A percentile compares a stretch with the other conserved stretches of the same genome.
Evolutionary conservation across 2,888 invertebrate genomes (phyloP).

Genomic region (Teleogryllus oceanicus): DNA sequence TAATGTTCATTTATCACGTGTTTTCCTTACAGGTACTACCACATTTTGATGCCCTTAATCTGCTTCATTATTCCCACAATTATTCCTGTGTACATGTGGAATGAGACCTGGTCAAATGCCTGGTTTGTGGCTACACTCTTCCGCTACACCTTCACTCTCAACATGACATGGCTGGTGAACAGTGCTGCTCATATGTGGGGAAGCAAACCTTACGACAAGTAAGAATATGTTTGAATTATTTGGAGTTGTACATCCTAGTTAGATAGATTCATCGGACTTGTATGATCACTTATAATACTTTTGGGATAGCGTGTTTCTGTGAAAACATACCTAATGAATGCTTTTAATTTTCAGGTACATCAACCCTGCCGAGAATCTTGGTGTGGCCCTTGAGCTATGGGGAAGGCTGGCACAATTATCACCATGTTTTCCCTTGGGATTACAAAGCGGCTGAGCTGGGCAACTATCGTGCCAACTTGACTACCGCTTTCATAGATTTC

Average conservation of each 20-base stretch:
- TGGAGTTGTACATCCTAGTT: neutral
- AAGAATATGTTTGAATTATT: constrained; percentile 42
- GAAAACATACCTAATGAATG: neutral
- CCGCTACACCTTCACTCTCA: constrained; percentile 74
- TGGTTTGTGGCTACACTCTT: constrained; percentile 68
- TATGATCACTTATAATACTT: too few species aligned
- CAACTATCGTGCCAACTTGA: constrained; percentile 61
- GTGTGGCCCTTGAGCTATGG: constrained; percentile 47
- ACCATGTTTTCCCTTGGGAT: constrained; percentile 74
- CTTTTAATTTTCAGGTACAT: constrained; percentile 35
- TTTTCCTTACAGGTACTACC: constrained; percentile 61
- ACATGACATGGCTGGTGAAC: constrained; percentile 88
- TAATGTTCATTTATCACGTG: neutral
- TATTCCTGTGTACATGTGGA: constrained; percentile 74
- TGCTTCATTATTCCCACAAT: constrained; percentile 76
- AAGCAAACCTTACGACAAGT: constrained; percentile 70
- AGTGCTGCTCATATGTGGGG: constrained; percentile 83
- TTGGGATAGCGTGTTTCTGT: too few species aligned
- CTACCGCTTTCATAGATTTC: constrained; percentile 73
- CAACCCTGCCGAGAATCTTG: constrained; percentile 48
- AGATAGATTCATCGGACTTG: too few species aligned
- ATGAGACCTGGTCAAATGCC: constrained; percentile 60
- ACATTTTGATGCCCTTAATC: constrained; percentile 66
- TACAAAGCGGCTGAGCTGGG: constrained; percentile 80
- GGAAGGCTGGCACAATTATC: constrained; percentile 59